phyloP scores from a whole-genome alignment of 2,888 invertebrate species.

The Melinaea menophilus region DNA sequence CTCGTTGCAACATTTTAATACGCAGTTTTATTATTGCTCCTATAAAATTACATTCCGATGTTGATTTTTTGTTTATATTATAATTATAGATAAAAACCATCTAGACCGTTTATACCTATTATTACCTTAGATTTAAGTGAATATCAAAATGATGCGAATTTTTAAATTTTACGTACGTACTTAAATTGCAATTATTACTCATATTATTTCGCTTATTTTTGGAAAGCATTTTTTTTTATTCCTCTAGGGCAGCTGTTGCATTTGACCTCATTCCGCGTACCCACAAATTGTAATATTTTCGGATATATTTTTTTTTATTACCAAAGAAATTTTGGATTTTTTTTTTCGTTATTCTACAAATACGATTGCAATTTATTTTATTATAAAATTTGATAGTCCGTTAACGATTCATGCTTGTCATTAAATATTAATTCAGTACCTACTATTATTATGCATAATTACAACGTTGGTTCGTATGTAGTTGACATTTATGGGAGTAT shows the following conservation, averaged over 20 bases:
- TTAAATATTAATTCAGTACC: conserved; percentile 53
- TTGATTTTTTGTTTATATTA: conserved; percentile 73
- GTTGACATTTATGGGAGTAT: conserved; percentile 65
- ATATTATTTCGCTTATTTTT: conserved; percentile 67
- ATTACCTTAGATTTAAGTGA: conserved; percentile 62
- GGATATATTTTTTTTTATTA: conserved; percentile 58
- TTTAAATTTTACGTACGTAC: conserved; percentile 62
- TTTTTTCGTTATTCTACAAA: conserved; percentile 43
- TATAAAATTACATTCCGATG: conserved; percentile 75
- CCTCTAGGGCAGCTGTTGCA: conserved; percentile 71
- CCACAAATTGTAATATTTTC: conserved; percentile 54
- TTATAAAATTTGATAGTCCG: conserved; percentile 38
- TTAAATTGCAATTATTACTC: conserved; percentile 57
- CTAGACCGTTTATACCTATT: conserved; percentile 64
- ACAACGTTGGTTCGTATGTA: conserved; percentile 51
- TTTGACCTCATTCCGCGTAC: conserved; percentile 65
- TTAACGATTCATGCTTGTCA: conserved; percentile 57
- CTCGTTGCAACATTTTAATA: conserved; percentile 64
- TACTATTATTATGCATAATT: conserved; percentile 67
- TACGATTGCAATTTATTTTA: conserved; percentile 48
- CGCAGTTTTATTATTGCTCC: conserved; percentile 68
- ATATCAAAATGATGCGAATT: conserved; percentile 59
- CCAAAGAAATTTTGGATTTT: conserved; percentile 67
- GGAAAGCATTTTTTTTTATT: conserved; percentile 63
- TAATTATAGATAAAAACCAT: conserved; percentile 60